Base-by-base conservation (phyloP, 1,140 invertebrate genomes). In the Cecropterus lyciades region DNA sequence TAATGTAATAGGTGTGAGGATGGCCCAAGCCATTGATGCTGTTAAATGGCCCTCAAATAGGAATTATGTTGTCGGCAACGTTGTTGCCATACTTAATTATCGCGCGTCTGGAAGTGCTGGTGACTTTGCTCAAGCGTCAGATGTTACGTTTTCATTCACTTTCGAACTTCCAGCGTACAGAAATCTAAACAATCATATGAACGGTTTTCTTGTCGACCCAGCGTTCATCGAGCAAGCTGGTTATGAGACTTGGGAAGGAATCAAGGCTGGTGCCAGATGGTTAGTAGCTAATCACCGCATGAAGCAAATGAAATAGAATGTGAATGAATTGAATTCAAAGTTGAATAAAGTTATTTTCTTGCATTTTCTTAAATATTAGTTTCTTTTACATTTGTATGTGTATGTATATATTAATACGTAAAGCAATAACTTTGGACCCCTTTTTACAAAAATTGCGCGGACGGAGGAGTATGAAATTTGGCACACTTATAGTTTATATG, bases 141-240 rank as follows among this genome's bases (percentile, higher is more conserved):
- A 56, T 3, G 15, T 70, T 9, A 62, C 68, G 13, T 33, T 70
- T 40, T 86, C 94, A 0, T 97, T 93, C 67, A 94, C 95, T 3
- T 92, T 95, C 49, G 96, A 97, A 81, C 82, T 97, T 40, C 93
- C 95, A 3, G 95, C 95, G 4, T 73, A 71, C 43, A 77, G 71
- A 11, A 71, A 71, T 11, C 37, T 60, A 4, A 4, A 24, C 15
- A 55, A 27, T 0, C 89, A 84, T 43, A 63, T 73, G 9, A 89
- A 92, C 48, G 95, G 81, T 13, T 89, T 84, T 60, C 72, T 85
- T 1, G 77, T 89, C 15, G 73, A 83, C 24, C 82, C 86, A 11
- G 66, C 67, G 8, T 84, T 84, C 49, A 85, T 87, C 20, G 74
- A 77, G 33, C 83, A 85, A 68, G 80, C 79, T 63, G 80, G 77